Percentiles rank a stretch among this genome's conserved stretches.
Conservation (phyloP, 2,113 vertebrate genomes). For the Xyliphius kryptos region DNA sequence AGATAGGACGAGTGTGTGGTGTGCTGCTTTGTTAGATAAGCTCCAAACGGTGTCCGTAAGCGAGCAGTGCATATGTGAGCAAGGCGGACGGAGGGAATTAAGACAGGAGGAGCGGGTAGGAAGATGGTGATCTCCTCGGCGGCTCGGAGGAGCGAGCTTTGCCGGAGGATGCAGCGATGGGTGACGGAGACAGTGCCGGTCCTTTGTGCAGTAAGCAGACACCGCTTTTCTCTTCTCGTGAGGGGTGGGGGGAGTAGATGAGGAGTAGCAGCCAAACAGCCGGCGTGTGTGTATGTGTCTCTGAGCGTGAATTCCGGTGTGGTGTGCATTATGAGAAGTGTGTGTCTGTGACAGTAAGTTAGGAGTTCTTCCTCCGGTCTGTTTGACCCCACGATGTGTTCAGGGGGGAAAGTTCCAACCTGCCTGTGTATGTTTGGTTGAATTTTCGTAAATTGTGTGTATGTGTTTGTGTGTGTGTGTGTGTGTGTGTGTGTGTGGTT, state of each 20-base stretch:
- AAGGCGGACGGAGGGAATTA: conserved; percentile 34
- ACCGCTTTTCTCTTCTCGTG: conserved; percentile 46
- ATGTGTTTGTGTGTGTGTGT: conserved; percentile 38
- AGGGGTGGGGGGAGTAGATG: conserved; percentile 27
- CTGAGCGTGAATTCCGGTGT: conserved; percentile 33
- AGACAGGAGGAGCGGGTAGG: conserved; percentile 36
- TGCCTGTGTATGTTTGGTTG: too few species aligned
- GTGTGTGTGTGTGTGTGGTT: neutral
- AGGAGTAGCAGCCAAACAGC: conserved; percentile 29
- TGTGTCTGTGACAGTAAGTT: conserved; percentile 17
- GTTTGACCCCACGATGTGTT: too few species aligned
- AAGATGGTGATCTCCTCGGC: conserved; percentile 60
- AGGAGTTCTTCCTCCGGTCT: too few species aligned
- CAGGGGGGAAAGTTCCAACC: too few species aligned
- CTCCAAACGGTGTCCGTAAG: conserved; percentile 60
- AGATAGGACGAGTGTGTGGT: conserved; percentile 37
- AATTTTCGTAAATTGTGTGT: neutral
- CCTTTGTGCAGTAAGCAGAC: conserved; percentile 69
- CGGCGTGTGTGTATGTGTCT: conserved; percentile 41
- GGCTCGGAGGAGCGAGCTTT: too few species aligned
- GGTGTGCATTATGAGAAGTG: conserved; percentile 2
- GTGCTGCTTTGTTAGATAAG: conserved; percentile 73
- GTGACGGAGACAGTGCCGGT: conserved; percentile 55
- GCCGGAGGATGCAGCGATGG: conserved; percentile 65
- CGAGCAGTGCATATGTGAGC: conserved; percentile 50